Percentiles rank a stretch among this genome's conserved stretches.
Conservation (phyloP, 2,888 invertebrate genomes). For the Xestoiulus laeticollis region DNA sequence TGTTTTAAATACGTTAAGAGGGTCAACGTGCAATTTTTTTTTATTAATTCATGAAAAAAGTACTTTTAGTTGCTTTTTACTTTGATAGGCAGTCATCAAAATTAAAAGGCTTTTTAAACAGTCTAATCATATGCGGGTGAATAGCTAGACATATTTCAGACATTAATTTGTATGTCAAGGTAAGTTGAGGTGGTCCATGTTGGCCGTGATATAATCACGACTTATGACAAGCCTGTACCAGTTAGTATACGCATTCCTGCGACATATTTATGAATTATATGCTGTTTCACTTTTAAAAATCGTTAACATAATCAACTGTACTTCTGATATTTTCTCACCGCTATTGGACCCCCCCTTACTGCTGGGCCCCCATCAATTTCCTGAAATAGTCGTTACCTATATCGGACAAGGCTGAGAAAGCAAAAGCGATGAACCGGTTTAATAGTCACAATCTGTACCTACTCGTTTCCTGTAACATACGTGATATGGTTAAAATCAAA, state of each 20-base stretch:
- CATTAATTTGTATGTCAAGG: not conserved
- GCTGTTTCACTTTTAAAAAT: not conserved
- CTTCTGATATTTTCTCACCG: not conserved
- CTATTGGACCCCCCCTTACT: not conserved
- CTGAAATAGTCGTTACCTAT: not conserved
- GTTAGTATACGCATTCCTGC: not conserved
- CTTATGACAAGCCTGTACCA: not conserved
- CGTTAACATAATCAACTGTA: not conserved
- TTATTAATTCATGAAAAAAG: not conserved
- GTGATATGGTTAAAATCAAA: no score
- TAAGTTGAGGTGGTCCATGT: not conserved
- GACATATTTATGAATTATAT: not conserved
- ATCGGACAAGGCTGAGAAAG: not conserved
- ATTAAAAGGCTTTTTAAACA: not conserved
- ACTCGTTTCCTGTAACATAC: no score
- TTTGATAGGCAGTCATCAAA: not conserved
- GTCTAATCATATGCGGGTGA: not conserved
- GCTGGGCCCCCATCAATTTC: no score
- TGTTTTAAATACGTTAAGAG: not conserved
- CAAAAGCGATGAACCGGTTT: not conserved
- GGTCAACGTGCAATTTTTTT: not conserved
- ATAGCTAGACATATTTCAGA: not conserved
- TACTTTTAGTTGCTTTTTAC: not conserved
- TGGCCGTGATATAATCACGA: constrained; percentile 2
- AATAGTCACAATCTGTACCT: not conserved